Evolutionary conservation across 1,140 invertebrate genomes (phyloP), one percentile per base, ranked within the genome.

Genomic region (Camponotus floridanus): DNA sequence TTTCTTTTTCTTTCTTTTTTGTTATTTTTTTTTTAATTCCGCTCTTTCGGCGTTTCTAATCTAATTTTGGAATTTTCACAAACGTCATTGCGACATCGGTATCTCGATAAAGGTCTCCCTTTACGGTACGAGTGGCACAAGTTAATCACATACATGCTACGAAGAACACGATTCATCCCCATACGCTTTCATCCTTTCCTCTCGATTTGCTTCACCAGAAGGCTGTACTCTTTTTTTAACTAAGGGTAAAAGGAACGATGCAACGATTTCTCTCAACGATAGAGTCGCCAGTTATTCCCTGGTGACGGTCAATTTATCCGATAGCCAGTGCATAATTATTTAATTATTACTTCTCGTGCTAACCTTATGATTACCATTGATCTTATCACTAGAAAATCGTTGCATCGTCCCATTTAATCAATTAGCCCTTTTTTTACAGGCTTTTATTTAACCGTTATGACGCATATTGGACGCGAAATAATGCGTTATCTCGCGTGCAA

Each of bases 121-220:
- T 83, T 83, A 87, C 85, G 88, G 83, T 89, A 92, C 90, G 91
- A 91, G 88, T 93, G 92, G 92, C 92, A 93, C 92, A 92, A 91
- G 89, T 92, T 91, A 92, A 93, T 93, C 92, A 93, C 92, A 93
- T 86, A 67, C 91, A 88, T 91, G 88, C 89, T 89, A 88, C 64
- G 48, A 59, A 86, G 78, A 88, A 87, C 76, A 70, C 79, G 71
- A 55, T 87, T 78, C 71, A 51, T 65, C 76, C 71, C 65, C 51
- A 59, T 74, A 87, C 74, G 78, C 84, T 78, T 65, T 18, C 61
- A 59, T 48, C 62, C 31, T 71, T 67, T 74, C 21, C 48, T 62
- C 79, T 62, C 26, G 21, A 78, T 59, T 71, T 15, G 18, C 67
- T 73, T 36, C 51, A 51, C 8, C 64, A n/a, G 8, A 73, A 61